Percentiles rank a stretch among this genome's conserved stretches.
phyloP scores from a whole-genome alignment of 2,888 invertebrate genomes.

The Caenorhabditis plicata region DNA sequence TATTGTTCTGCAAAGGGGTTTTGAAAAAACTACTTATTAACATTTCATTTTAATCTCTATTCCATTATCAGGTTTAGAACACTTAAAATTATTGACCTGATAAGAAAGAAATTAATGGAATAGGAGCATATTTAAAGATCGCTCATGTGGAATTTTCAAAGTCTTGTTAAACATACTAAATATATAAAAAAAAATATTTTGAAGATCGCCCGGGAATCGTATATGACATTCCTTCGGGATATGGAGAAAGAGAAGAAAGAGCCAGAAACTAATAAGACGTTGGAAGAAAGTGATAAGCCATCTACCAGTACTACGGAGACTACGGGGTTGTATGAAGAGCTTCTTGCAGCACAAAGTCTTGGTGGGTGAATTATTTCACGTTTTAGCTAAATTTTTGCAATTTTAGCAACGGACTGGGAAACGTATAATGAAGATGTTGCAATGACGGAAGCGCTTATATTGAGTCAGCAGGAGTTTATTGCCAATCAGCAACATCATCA shows the following conservation, averaged over 20 bases:
- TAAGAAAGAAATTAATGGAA: too few species aligned
- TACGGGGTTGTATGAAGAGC: slow-evolving; percentile 49
- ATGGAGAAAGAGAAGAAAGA: slow-evolving; percentile 6
- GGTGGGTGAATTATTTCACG: slow-evolving; percentile 8
- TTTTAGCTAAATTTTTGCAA: not conserved
- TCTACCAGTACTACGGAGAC: slow-evolving; percentile 2
- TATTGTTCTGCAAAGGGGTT: too few species aligned
- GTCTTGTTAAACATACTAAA: too few species aligned
- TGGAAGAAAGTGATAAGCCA: not conserved
- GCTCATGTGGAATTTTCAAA: too few species aligned
- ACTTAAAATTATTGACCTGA: too few species aligned
- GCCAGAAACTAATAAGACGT: not conserved
- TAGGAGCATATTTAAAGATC: too few species aligned
- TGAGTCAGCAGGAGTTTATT: slow-evolving; percentile 54
- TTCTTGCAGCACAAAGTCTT: slow-evolving; percentile 37
- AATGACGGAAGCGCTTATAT: slow-evolving; percentile 49
- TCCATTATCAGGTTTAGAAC: too few species aligned
- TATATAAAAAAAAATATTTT: too few species aligned
- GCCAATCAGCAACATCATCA: too few species aligned
- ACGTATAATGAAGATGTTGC: slow-evolving; percentile 38
- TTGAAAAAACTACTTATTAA: too few species aligned
- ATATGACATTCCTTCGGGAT: slow-evolving; percentile 43
- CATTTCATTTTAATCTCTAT: too few species aligned
- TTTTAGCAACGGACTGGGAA: slow-evolving; percentile 6
- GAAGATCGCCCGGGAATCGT: slow-evolving; percentile 47